Evolutionary conservation across 2,113 vertebrate genomes (phyloP).

Genomic region (Tyrannus savana): DNA sequence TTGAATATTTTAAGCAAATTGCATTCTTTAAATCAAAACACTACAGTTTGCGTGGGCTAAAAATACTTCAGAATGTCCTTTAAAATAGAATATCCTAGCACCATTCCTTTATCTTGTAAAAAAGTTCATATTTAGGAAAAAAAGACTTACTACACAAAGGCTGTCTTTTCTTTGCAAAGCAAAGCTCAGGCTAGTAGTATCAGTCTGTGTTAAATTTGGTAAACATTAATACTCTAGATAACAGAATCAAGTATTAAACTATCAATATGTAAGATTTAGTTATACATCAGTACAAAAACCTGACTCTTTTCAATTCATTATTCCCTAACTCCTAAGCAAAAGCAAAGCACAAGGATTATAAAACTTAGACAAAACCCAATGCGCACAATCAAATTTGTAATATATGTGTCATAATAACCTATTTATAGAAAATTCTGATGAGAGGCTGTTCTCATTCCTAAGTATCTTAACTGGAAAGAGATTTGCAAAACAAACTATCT

Average conservation of each 20-base stretch:
- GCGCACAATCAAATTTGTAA: background rate
- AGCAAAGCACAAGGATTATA: background rate
- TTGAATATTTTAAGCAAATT: background rate
- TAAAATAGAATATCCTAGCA: background rate
- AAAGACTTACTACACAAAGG: background rate
- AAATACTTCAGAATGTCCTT: background rate
- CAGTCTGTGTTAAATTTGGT: background rate
- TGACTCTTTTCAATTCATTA: background rate
- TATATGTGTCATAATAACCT: background rate
- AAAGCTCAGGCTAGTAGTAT: background rate
- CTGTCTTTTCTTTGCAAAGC: background rate
- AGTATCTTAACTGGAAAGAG: background rate
- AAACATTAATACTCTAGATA: background rate
- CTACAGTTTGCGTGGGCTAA: background rate
- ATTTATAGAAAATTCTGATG: background rate
- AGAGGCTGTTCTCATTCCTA: background rate
- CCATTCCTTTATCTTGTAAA: background rate
- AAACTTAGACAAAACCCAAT: background rate
- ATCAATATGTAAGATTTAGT: background rate
- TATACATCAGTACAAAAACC: background rate
- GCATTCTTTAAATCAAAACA: background rate
- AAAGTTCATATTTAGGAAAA: background rate
- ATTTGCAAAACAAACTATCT: background rate
- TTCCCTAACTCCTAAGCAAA: background rate
- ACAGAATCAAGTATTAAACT: background rate